These are phyloP conservation scores for Cryptoleucopteryx plumbea DNA, from an alignment of 2,113 vertebrate species.

Conservation along the genomic window DNA sequence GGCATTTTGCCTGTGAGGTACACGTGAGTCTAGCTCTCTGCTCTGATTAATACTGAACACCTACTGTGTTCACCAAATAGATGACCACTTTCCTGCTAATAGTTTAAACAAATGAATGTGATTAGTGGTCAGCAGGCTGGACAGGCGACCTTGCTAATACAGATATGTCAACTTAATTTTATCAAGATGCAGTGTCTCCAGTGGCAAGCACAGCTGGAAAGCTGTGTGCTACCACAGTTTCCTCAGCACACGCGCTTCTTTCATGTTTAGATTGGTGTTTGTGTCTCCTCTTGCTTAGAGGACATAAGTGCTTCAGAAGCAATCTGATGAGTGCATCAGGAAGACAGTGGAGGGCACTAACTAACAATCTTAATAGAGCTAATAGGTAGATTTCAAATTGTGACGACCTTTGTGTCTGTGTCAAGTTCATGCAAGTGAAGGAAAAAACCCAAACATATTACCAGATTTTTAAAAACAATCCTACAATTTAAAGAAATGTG, in stretches of 20 bases:
- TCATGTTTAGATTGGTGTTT: neutral
- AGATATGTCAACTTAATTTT: neutral
- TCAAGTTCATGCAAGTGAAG: neutral
- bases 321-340: neutral
- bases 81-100: neutral
- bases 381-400: neutral
- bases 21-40: neutral
- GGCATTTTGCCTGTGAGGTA: neutral
- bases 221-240: neutral
- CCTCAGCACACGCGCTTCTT: neutral
- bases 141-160: neutral
- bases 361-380: neutral
- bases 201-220: neutral
- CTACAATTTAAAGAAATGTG: neutral
- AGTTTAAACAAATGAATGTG: neutral
- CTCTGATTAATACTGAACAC: neutral
- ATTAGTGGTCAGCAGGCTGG: neutral
- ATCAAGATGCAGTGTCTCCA: neutral
- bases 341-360: neutral
- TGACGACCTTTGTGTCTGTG: neutral
- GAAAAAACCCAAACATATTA: neutral
- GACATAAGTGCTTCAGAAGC: neutral
- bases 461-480: neutral
- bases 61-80: neutral
- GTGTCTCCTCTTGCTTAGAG: neutral